A percentile compares a stretch with the other conserved stretches of the same genome.
phyloP scores from a whole-genome alignment of 2,797 vertebrate species.

The Acropternis orthonyx region DNA sequence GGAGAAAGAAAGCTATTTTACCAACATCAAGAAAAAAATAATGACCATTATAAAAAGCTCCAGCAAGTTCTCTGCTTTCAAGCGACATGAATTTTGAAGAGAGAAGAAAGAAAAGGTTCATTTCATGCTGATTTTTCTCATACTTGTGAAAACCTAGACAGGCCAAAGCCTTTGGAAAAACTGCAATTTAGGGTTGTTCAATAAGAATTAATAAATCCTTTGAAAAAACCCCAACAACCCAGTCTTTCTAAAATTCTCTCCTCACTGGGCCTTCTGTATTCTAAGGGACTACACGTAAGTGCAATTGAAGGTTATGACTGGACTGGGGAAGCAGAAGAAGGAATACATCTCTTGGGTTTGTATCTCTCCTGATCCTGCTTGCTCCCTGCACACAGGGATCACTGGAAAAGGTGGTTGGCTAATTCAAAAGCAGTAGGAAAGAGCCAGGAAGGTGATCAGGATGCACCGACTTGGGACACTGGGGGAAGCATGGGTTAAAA shows the following conservation, averaged over 20 bases:
- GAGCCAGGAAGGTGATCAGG: not conserved
- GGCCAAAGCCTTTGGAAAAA: constrained; percentile 2
- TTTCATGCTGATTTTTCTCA: constrained; percentile 6
- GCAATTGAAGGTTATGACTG: not conserved
- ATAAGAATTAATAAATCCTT: not conserved
- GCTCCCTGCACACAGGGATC: not conserved
- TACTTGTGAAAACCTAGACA: constrained; percentile 6
- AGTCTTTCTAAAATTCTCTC: not conserved
- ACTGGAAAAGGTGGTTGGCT: not conserved
- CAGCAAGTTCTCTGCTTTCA: constrained; percentile 29
- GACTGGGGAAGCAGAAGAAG: not conserved
- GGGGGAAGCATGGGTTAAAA: not conserved
- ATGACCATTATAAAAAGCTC: constrained; percentile 30
- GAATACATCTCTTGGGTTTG: not conserved
- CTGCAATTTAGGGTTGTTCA: not conserved
- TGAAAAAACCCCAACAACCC: not conserved
- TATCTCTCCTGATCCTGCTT: not conserved
- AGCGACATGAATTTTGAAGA: constrained; percentile 33
- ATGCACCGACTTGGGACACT: not conserved
- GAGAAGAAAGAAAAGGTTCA: not conserved
- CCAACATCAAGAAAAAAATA: not conserved
- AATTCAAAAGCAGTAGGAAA: not conserved
- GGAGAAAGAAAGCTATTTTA: constrained; percentile 9
- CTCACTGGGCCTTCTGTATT: not conserved
- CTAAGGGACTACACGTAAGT: not conserved